These are phyloP conservation scores for Drosophila tani DNA, from an alignment of 1,140 invertebrate genomes.

Conservation along the genomic window DNA sequence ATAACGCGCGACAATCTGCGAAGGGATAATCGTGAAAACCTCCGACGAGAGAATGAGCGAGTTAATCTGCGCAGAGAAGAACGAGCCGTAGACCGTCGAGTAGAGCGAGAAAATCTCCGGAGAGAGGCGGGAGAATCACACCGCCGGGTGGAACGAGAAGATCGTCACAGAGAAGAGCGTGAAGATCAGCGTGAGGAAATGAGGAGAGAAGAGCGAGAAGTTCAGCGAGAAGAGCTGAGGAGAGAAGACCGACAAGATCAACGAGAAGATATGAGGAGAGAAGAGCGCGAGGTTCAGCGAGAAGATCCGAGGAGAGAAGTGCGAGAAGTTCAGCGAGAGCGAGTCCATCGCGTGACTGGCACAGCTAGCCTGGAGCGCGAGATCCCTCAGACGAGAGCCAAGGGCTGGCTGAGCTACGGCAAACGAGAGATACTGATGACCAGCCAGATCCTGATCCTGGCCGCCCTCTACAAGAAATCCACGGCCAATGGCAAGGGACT, in stretches of 20 bases:
- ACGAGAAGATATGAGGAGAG: slow-evolving; percentile 1
- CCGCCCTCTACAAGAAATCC: slow-evolving; percentile 55
- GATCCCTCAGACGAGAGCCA: background rate
- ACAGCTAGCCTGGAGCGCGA: background rate
- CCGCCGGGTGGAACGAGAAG: background rate
- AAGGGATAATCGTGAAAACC: slow-evolving; percentile 6
- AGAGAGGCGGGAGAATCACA: background rate
- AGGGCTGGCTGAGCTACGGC: slow-evolving; percentile 32
- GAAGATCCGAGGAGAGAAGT: background rate
- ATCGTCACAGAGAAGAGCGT: background rate
- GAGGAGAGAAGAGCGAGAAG: background rate
- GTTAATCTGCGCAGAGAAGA: background rate
- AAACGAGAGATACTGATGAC: slow-evolving; percentile 55
- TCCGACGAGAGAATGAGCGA: background rate
- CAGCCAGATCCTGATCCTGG: slow-evolving; percentile 50
- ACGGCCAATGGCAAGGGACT: slow-evolving; percentile 52
- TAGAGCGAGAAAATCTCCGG: background rate
- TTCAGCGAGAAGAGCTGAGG: background rate
- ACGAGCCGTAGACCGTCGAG: background rate
- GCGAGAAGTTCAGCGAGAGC: background rate
- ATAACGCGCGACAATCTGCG: background rate
- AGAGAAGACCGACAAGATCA: background rate
- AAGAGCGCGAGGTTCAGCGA: background rate
- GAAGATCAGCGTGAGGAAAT: background rate
- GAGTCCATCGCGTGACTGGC: too few species aligned